phyloP scores from a whole-genome alignment of 2,797 vertebrate species.

The Fistularia commersonii region DNA sequence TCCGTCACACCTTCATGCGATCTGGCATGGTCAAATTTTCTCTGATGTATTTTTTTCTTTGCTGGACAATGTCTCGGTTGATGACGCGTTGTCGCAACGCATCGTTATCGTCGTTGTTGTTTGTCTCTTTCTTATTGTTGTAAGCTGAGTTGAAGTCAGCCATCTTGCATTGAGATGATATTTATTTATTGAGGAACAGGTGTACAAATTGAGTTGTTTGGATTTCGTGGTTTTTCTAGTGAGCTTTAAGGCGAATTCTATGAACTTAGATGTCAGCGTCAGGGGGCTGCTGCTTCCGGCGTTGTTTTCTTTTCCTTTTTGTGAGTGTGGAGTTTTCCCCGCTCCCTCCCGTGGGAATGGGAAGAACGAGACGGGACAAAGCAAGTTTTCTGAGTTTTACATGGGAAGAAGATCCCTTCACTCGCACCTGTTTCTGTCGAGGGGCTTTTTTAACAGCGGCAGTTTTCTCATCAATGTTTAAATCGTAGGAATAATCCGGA shows the following conservation, averaged over 20 bases:
- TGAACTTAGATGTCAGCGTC: neutral
- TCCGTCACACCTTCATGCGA: no score
- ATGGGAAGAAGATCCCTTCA: no score
- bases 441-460: no score
- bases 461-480: no score
- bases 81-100: neutral
- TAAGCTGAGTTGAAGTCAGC: constrained; percentile 47
- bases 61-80: constrained; percentile 57
- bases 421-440: no score
- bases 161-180: constrained; percentile 14
- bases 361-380: no score
- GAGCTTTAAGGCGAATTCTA: constrained; percentile 1
- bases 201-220: constrained; percentile 1
- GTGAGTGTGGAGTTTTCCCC: no score
- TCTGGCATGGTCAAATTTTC: neutral
- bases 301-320: no score
- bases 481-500: no score
- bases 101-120: neutral
- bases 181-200: constrained; percentile 40
- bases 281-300: no score
- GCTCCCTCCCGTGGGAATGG: no score
- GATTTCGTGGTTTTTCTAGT: neutral
- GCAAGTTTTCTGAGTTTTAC: no score
- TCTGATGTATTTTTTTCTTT: constrained; percentile 1
- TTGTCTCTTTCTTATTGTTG: constrained; percentile 3